phyloP scores from a whole-genome alignment of 2,113 vertebrate species.

The Limanda limanda region DNA sequence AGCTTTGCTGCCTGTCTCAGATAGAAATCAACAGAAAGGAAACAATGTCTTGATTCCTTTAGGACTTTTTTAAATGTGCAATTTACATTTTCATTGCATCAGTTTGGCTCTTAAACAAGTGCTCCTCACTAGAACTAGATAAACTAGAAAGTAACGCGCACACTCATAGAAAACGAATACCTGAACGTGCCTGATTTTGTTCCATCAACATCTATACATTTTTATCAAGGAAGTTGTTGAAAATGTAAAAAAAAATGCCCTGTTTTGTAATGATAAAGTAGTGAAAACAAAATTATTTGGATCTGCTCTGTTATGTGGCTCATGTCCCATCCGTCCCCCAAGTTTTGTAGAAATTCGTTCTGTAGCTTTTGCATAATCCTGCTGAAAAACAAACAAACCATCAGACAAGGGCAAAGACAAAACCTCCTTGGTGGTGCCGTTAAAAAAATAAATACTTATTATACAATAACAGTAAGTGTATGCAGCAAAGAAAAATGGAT shows the following conservation, averaged over 20 bases:
- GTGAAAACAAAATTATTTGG: too few species aligned
- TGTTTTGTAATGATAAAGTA: too few species aligned
- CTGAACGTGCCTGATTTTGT: too few species aligned
- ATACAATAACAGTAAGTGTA: constrained; percentile 16
- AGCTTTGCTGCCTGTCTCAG: constrained; percentile 3
- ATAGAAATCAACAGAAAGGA: constrained; percentile 24
- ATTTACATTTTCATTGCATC: too few species aligned
- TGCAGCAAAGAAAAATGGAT: background rate
- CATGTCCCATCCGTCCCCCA: background rate
- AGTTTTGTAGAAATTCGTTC: background rate
- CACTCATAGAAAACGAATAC: too few species aligned
- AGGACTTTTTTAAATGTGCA: too few species aligned
- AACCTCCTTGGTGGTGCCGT: background rate
- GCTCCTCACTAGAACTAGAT: too few species aligned
- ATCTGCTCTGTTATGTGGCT: background rate
- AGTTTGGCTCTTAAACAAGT: too few species aligned
- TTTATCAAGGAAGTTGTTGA: too few species aligned
- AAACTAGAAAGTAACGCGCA: too few species aligned
- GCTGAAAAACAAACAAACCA: background rate
- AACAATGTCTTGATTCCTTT: constrained; percentile 12
- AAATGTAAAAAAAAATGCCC: too few species aligned
- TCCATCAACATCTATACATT: too few species aligned
- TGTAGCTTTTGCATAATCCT: background rate
- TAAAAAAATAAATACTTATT: constrained; percentile 16
- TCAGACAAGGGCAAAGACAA: background rate